Evolutionary conservation across 2,113 vertebrate species (phyloP), one percentile per base, ranked within the genome.

Genomic region (Ia io): DNA sequence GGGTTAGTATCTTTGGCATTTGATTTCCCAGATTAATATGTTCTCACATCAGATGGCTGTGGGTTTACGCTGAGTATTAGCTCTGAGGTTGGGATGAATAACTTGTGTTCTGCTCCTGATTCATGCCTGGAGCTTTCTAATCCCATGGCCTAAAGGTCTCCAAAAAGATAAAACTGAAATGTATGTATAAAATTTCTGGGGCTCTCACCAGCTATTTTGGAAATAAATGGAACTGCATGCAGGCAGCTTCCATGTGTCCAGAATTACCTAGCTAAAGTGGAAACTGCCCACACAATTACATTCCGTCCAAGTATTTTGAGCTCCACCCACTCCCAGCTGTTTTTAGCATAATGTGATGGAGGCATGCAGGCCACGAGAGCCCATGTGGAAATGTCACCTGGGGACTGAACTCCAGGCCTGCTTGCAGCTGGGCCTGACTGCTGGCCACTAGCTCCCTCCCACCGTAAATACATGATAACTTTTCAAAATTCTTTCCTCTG

Each of bases 231-330:
- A 96, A 80, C 91, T n/a, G 47, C 47, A 4, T 13, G 69, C 83
- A 93, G 74, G 37, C 91, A 86, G 86, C 79, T 95, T 73, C 83
- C 91, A 78, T 93, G 97, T 96, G 95, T 96, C 97, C 97, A 95
- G 96, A 95, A 92, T 93, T 94, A 97, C 97, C 97, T 97, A 93
- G 92, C 90, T 86, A 23, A 53, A 84, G 74, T 87, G 88, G 78
- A 92, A 95, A 71, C 95, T 91, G 91, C 97, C 95, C 94, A 96
- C 97, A 87, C 93, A 59, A 82, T 95, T 95, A 93, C 96, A 95
- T 93, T 93, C 42, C 40, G 84, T 94, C 80, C 65, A 49, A 96
- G 51, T 94, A 97, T 96, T 97, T 93, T 96, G 95, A 95, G 97
- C 85, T 94, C 94, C 96, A 86, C 97, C 97, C 51, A 97, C 97